Evolutionary conservation across 2,797 vertebrate species (phyloP).

Genomic region (Hapalemur alaotrensis): DNA sequence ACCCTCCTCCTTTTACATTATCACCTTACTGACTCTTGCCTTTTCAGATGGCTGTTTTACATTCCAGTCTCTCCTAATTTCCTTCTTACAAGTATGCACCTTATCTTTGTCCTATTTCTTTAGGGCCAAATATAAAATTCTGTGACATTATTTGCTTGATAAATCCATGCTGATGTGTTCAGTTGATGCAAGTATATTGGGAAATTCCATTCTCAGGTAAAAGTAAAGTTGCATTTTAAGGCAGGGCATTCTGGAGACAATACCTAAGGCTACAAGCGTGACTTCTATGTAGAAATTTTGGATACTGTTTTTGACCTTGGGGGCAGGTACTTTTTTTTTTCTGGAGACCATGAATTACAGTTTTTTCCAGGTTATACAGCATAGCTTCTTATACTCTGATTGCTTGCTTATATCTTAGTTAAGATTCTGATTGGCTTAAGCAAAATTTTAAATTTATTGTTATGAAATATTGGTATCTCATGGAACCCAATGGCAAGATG

Average conservation of each 20-base stretch:
- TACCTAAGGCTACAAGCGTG: background rate
- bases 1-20: background rate
- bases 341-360: background rate
- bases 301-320: background rate
- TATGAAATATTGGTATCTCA: background rate
- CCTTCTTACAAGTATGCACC: background rate
- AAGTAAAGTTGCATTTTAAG: constrained; percentile 25
- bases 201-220: background rate
- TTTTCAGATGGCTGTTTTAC: background rate
- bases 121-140: constrained; percentile 25
- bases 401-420: constrained; percentile 1
- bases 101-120: constrained; percentile 43
- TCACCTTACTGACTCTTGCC: background rate
- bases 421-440: constrained; percentile 2
- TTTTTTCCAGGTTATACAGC: constrained; percentile 12
- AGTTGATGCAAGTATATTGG: constrained; percentile 11
- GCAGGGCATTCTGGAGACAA: background rate
- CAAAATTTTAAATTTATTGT: background rate
- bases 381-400: background rate
- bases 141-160: background rate
- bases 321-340: background rate
- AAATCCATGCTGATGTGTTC: background rate
- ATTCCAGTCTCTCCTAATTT: background rate
- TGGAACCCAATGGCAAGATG: background rate
- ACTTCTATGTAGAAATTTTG: background rate